Evolutionary conservation across 2,888 invertebrate genomes (phyloP), one percentile per base, ranked within the genome.

Genomic region (Monopis laevigella): DNA sequence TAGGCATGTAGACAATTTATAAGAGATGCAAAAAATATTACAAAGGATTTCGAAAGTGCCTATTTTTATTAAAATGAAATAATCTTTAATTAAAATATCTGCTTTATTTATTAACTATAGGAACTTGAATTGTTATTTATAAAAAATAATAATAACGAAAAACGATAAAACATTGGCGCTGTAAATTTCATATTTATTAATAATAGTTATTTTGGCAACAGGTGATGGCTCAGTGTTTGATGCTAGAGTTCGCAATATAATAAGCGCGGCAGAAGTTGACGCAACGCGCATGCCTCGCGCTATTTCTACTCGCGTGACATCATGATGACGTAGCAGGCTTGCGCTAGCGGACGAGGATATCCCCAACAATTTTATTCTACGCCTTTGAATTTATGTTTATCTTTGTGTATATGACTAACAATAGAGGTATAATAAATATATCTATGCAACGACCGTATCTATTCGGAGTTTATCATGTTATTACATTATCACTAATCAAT

Each of bases 231-330:
- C n/a, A n/a, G n/a, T n/a, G n/a, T n/a, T n/a, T 24, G 10, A 24
- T 36, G 12, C 14, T 19, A n/a, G 36, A 36, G 36, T 7, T 21
- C 36, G 36, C 21, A n/a, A 36, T 19, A 21, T 11, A n/a, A n/a
- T n/a, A 8, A 10, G 32, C 32, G 36, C 36, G 36, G 60, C 61
- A 59, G 57, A 58, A 58, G 62, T 62, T 70, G 71, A 73, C 68
- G 70, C 67, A 74, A 63, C 63, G 73, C 74, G 75, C 75, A 74
- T 73, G 71, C 70, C 72, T 67, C 59, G 58, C 55, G 61, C 61
- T 65, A 63, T 69, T 65, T 70, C 65, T 68, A 70, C 68, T 68
- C 68, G 68, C 58, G 65, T 77, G 78, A 80, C 75, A 72, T 78
- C 78, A 80, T 62, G 62, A 54, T 78, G 75, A 77, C 75, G 77